Evolutionary conservation across 35 echinoderm and acorn worm genomes (phyloP).

Genomic region (Ophiothrix spiculata): DNA sequence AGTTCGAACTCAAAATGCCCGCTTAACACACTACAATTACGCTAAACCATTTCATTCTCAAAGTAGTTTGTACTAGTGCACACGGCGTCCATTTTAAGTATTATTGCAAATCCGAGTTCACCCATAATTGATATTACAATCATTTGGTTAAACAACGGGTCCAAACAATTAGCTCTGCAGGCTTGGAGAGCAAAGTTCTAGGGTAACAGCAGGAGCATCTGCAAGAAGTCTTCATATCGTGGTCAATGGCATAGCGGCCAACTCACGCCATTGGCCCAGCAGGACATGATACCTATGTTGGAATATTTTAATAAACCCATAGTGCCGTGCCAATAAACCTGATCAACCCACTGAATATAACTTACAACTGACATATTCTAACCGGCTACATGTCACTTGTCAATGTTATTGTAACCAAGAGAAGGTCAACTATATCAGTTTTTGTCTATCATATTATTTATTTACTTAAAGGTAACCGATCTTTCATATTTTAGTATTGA

Average conservation of each 20-base stretch:
- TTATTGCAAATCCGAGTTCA: neutral
- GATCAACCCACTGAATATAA: neutral
- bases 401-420: neutral
- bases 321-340: slow-evolving; percentile 11
- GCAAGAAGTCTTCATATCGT: neutral
- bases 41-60: neutral
- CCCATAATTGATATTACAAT: neutral
- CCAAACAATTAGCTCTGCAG: neutral
- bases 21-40: neutral
- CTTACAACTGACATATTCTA: neutral
- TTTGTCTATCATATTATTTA: neutral
- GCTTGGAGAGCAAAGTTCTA: slow-evolving; percentile 3
- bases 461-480: neutral
- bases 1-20: neutral
- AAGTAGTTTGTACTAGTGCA: neutral
- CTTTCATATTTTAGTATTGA: no score
- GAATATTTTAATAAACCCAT: neutral
- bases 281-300: neutral
- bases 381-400: neutral
- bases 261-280: neutral
- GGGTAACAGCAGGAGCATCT: slow-evolving; percentile 10
- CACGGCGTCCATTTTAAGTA: neutral
- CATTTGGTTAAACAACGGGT: neutral
- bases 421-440: no score
- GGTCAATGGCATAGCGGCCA: neutral